A percentile compares a stretch with the other conserved stretches of the same genome.
Conservation (phyloP, 2,888 invertebrate species). For the Oxycera nigricornis region DNA sequence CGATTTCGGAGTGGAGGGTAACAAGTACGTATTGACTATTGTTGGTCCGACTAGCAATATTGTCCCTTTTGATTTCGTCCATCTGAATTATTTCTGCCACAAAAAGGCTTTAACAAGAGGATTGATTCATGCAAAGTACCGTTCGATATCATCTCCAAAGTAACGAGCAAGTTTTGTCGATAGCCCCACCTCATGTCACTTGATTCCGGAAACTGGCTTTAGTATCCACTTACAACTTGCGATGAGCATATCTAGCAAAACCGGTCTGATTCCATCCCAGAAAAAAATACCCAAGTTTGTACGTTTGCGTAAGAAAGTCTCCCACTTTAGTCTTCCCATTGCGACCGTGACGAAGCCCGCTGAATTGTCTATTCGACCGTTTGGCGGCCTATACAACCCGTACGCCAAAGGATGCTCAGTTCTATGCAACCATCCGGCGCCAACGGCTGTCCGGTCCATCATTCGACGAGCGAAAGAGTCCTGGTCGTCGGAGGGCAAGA, state of each 20-base stretch:
- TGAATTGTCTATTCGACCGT: slow-evolving; percentile 77
- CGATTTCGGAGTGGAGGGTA: background rate
- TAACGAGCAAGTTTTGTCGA: no score
- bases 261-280: slow-evolving; percentile 70
- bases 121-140: no score
- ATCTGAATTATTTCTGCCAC: no score
- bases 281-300: background rate
- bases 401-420: slow-evolving; percentile 82
- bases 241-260: slow-evolving; percentile 71
- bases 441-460: slow-evolving; percentile 73
- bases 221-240: background rate
- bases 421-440: slow-evolving; percentile 85
- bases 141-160: no score
- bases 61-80: no score
- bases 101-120: no score
- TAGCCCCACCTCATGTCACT: no score
- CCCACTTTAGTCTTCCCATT: slow-evolving; percentile 50
- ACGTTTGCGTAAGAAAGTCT: slow-evolving; percentile 51
- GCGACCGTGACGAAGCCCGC: slow-evolving; percentile 71
- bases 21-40: background rate
- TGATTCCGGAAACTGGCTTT: no score
- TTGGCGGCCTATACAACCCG: slow-evolving; percentile 82
- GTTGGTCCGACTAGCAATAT: no score
- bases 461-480: slow-evolving; percentile 75
- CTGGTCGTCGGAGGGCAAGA: slow-evolving; percentile 56